Percentiles rank a stretch among this genome's conserved stretches.
phyloP scores from a whole-genome alignment of 2,888 invertebrate genomes.

The Meiosimyza decipiens region DNA sequence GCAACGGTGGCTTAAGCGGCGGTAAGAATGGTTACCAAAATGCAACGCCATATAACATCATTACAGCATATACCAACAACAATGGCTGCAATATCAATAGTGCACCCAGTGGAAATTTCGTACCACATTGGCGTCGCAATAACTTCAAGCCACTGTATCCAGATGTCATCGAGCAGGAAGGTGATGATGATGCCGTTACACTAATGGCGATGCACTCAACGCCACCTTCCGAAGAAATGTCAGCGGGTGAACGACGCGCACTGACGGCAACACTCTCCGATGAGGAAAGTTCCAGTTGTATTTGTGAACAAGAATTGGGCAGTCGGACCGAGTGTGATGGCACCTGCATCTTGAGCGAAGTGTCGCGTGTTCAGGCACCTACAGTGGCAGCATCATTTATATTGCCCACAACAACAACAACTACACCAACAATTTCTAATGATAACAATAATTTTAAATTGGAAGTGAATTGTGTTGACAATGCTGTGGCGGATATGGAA shows the following conservation, averaged over 20 bases:
- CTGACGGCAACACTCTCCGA: constrained; percentile 38
- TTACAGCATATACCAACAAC: constrained; percentile 27
- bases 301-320: constrained; percentile 58
- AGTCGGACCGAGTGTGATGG: constrained; percentile 58
- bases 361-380: constrained; percentile 50
- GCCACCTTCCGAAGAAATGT: constrained; percentile 27
- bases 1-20: neutral
- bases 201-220: constrained; percentile 11
- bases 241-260: constrained; percentile 14
- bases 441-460: constrained; percentile 16
- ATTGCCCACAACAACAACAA: constrained; percentile 27
- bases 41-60: too few relatives aligned
- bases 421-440: constrained; percentile 9
- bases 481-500: neutral
- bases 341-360: constrained; percentile 59
- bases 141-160: constrained; percentile 61
- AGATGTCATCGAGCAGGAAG: constrained; percentile 59
- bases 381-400: constrained; percentile 42
- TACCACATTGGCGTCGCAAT: constrained; percentile 58
- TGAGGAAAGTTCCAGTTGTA: constrained; percentile 50
- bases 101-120: constrained; percentile 18
- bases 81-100: neutral
- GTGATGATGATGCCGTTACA: constrained; percentile 48
- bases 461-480: constrained; percentile 4
- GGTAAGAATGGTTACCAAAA: too few relatives aligned